Evolutionary conservation across 1,140 invertebrate genomes (phyloP), one percentile per base, ranked within the genome.

Genomic region (Hyphantria cunea): DNA sequence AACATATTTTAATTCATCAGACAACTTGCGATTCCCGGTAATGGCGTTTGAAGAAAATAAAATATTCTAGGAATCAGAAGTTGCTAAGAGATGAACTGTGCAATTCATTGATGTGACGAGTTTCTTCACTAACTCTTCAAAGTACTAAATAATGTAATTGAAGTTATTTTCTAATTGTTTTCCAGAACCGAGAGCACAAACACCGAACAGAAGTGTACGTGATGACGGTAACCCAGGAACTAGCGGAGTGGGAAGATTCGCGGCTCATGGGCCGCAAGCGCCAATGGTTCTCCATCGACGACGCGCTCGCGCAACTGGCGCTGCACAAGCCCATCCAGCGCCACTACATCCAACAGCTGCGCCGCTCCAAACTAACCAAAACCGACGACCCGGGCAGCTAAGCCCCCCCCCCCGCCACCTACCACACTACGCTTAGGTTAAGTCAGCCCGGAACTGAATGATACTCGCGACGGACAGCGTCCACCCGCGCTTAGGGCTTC

Each of bases 191-290:
- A 51, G 97, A 98, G 85, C 95, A 98, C 74, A 97, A 96, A 91
- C 96, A 98, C 91, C 93, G 97, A 72, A 99, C 97, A 15, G 95
- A 97, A 84, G 97, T 99, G 49, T 98, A 96, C 92, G 96, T 98
- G 61, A 95, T 98, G 94, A 94, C 94, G 70, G 97, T 98, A 13
- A 97, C 96, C 6, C 95, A 98, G 89, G 96, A 98, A 87, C 89
- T 98, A 72, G 95, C 96, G 17, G 97, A 98, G 84, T 98, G 97
- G 97, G 97, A 98, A 90, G 97, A 99, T 88, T 97, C 96, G 14
- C 93, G 95, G 74, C 94, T 94, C 73, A 97, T 97, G 90, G 97
- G 96, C 47, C 94, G 97, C 48, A 96, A 96, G 85, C 92, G 97
- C 66, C 96, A 97, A 86, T 98, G 97, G 97, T 98, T 98, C 86